Evolutionary conservation across 2,113 vertebrate genomes (phyloP).

Genomic region (Microtus montanus): DNA sequence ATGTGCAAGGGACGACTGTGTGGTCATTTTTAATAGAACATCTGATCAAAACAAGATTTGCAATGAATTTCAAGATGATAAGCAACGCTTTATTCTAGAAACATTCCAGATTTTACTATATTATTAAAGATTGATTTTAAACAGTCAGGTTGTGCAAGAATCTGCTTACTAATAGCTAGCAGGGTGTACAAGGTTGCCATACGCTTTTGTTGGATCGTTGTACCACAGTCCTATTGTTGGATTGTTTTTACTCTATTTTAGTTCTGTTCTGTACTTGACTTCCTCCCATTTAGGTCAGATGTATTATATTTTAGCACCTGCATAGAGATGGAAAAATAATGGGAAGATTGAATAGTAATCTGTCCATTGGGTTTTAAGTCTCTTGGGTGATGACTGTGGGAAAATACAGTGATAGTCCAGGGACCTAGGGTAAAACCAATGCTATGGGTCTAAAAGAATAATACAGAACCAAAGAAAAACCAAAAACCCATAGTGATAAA

Average conservation of each 20-base stretch:
- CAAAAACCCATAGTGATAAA: too few species aligned
- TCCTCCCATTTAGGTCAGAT: not conserved
- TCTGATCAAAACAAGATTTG: not conserved
- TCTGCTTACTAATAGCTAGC: not conserved
- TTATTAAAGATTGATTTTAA: not conserved
- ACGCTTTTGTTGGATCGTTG: too few species aligned
- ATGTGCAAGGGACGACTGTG: not conserved
- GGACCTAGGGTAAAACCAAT: not conserved
- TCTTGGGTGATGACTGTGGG: not conserved
- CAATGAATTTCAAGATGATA: not conserved
- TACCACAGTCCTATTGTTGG: not conserved
- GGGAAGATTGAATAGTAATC: not conserved
- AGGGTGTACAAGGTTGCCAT: not conserved
- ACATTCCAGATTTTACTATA: not conserved
- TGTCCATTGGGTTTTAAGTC: not conserved
- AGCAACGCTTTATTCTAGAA: not conserved
- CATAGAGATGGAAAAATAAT: not conserved
- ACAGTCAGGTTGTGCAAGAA: not conserved
- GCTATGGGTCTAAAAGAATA: not conserved
- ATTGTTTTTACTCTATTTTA: not conserved
- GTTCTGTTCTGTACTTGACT: not conserved
- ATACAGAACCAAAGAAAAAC: too few species aligned
- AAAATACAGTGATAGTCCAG: not conserved
- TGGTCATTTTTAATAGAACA: not conserved
- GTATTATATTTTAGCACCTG: not conserved